These are phyloP conservation scores for Eubasilissa regina DNA, from an alignment of 1,140 invertebrate genomes.

Conservation along the genomic window DNA sequence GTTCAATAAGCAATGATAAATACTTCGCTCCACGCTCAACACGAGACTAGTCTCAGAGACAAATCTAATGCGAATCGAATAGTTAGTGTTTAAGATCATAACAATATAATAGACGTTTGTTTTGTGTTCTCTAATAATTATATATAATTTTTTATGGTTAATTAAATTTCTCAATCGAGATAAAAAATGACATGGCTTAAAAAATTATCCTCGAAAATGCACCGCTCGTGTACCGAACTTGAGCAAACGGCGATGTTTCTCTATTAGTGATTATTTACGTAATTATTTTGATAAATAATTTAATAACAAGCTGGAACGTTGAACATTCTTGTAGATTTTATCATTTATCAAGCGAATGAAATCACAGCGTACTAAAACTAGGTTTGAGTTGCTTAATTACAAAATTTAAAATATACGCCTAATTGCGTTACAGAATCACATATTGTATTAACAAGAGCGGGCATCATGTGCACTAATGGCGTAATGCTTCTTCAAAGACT, in stretches of 20 bases:
- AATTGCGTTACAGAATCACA: neutral
- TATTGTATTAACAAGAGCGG: too few species aligned
- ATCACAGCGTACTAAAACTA: slow-evolving; percentile 3
- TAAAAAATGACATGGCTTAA: neutral
- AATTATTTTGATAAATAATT: slow-evolving; percentile 9
- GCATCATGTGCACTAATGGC: too few species aligned
- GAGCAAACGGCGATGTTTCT: too few species aligned
- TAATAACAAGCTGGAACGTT: neutral
- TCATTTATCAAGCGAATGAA: slow-evolving; percentile 13
- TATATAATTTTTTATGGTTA: neutral
- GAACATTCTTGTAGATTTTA: slow-evolving; percentile 14
- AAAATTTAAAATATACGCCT: neutral
- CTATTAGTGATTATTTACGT: neutral
- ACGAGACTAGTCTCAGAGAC: too few species aligned
- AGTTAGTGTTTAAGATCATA: too few species aligned
- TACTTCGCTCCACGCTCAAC: too few species aligned
- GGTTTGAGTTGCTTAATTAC: slow-evolving; percentile 10
- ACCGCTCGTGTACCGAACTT: too few species aligned
- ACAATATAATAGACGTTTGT: neutral
- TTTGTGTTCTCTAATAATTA: slow-evolving; percentile 14
- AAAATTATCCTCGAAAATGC: too few species aligned
- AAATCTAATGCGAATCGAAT: too few species aligned
- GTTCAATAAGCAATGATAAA: too few species aligned
- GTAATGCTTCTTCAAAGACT: too few species aligned
- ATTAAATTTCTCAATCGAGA: neutral